Base-by-base conservation (phyloP, 2,888 invertebrate species). In the Acrobasis suavella region DNA sequence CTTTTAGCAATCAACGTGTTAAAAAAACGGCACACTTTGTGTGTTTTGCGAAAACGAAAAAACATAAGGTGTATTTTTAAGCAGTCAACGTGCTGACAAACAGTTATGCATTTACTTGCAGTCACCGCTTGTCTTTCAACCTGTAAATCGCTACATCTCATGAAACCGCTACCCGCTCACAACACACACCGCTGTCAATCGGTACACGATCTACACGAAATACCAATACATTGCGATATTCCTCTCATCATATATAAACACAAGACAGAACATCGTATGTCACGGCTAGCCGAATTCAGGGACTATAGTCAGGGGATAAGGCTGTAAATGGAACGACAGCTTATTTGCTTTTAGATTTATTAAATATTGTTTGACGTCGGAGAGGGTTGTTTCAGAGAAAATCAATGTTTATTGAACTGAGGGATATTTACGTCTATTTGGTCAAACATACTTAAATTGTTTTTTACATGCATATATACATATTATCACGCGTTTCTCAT, bases 191-290 rank as follows among this genome's bases (percentile, higher is more conserved):
- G 64, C 65, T 42, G 56, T 62, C 60, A 70, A 72, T 39, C 59
- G 49, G 64, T 64, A 66, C 62, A 78, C 79, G 82, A 82, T 84
- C 76, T 79, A 81, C 75, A 71, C 72, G 78, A 80, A 78, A 84
- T 76, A 75, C 80, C 85, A 85, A 87, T 85, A 86, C 82, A 83
- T 81, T 79, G 77, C 72, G 79, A 80, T 81, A 82, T 80, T 76
- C 72, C 80, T 77, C 77, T 75, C 78, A 78, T 78, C 77, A 79
- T 71, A 72, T 67, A 63, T 39, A 58, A 63, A 22, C 50, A 58
- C 54, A 50, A 58, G 37, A 15, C 64, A 17, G 61, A 71, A 67
- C 66, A 60, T 59, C 60, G 60, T 60, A 61, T 62, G 62, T 61
- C 50, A 17, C 10, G 39, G 15, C 56, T 58, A 58, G n/a, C 3